Evolutionary conservation across 2,113 vertebrate genomes (phyloP).

Genomic region (Ceyx melanurus): DNA sequence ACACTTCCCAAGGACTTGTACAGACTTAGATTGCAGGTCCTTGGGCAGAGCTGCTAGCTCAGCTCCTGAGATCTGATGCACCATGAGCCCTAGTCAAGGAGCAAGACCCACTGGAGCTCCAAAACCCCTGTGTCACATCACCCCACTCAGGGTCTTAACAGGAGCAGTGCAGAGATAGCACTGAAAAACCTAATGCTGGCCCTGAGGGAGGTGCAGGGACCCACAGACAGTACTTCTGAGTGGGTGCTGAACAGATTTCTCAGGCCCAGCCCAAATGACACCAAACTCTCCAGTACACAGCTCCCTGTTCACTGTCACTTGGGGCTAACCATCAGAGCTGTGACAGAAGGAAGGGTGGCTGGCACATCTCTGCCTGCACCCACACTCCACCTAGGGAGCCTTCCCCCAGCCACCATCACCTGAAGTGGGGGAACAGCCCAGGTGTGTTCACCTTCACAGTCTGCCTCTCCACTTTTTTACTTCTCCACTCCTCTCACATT

Average conservation of each 20-base stretch:
- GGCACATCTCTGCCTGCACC: background rate
- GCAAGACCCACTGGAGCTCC: background rate
- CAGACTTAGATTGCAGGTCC: background rate
- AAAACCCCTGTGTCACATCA: background rate
- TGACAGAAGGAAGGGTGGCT: background rate
- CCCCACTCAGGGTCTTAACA: background rate
- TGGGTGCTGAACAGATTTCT: background rate
- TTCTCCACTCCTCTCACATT: background rate
- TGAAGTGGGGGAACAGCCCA: background rate
- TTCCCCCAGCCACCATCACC: background rate
- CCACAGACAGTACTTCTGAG: background rate
- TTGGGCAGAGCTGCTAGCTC: background rate
- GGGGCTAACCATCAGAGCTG: background rate
- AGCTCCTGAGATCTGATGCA: background rate
- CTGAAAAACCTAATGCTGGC: background rate
- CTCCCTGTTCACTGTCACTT: rapidly evolving
- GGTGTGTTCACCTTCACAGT: background rate
- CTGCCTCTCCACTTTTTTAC: background rate
- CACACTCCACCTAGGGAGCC: background rate
- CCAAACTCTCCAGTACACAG: background rate
- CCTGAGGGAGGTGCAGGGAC: background rate
- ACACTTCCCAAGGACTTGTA: background rate
- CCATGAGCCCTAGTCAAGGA: background rate
- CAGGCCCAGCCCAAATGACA: background rate
- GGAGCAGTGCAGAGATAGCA: rapidly evolving